Evolutionary conservation across 2,888 invertebrate species (phyloP).

Genomic region (Ypsolopha sequella): DNA sequence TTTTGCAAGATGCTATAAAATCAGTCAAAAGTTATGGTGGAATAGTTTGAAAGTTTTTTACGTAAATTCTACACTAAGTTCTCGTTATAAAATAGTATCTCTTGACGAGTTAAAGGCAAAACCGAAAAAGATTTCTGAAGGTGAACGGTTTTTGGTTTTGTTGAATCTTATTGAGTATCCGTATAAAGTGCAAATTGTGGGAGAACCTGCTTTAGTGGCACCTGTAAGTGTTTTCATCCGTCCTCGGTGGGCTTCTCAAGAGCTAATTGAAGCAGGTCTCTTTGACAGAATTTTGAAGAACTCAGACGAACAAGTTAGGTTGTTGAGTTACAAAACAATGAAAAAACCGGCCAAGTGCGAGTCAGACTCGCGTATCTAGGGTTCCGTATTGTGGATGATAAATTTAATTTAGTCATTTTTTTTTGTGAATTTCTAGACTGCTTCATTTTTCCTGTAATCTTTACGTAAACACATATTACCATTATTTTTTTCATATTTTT

Average conservation of each 20-base stretch:
- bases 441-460: too few species aligned
- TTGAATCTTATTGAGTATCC: constrained; percentile 17
- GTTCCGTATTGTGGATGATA: too few species aligned
- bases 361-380: too few species aligned
- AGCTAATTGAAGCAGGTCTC: constrained; percentile 29
- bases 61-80: constrained; percentile 19
- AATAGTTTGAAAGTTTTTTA: constrained; percentile 19
- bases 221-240: constrained; percentile 29
- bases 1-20: constrained; percentile 25
- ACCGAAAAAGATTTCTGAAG: constrained; percentile 22
- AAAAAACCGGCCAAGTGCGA: too few species aligned
- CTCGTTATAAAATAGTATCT: constrained; percentile 16
- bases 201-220: constrained; percentile 17
- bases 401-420: too few species aligned
- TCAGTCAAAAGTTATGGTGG: constrained; percentile 30
- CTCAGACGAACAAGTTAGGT: background rate
- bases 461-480: too few species aligned
- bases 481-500: too few species aligned
- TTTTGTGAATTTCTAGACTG: too few species aligned
- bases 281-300: constrained; percentile 13
- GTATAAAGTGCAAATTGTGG: constrained; percentile 24
- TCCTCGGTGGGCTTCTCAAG: constrained; percentile 29
- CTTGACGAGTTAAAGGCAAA: constrained; percentile 13
- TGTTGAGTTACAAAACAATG: background rate
- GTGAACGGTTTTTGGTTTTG: constrained; percentile 27